phyloP scores from a whole-genome alignment of 2,888 invertebrate genomes.

The Adineta ricciae region DNA sequence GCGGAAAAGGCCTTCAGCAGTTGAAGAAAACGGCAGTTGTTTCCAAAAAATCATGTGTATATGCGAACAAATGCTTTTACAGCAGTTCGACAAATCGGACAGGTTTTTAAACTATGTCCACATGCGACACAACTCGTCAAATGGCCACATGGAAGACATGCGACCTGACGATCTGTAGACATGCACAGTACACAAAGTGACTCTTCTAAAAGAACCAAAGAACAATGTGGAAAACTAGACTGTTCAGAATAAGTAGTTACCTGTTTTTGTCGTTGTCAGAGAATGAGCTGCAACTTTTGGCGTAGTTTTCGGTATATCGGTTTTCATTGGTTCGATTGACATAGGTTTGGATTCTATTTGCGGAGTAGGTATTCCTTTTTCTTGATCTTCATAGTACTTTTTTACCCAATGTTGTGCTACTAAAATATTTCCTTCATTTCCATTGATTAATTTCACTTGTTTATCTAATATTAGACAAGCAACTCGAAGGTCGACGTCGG shows the following conservation, averaged over 20 bases:
- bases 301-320: not conserved
- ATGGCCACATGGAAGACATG: not conserved
- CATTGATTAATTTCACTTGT: not conserved
- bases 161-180: not conserved
- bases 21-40: no score
- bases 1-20: no score
- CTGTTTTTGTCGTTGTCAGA: not conserved
- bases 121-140: not conserved
- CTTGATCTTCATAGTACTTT: not conserved
- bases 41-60: not conserved
- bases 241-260: not conserved
- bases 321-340: not conserved
- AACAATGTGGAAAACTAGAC: not conserved
- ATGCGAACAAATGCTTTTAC: not conserved
- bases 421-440: not conserved
- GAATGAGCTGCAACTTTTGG: not conserved
- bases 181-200: not conserved
- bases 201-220: not conserved
- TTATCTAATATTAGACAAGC: not conserved
- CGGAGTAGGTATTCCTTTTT: not conserved
- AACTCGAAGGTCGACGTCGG: not conserved
- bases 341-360: not conserved
- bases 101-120: not conserved
- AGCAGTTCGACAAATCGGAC: not conserved
- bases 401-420: not conserved